Evolutionary conservation across 1,140 invertebrate genomes (phyloP).

Genomic region (Lithobius niger): DNA sequence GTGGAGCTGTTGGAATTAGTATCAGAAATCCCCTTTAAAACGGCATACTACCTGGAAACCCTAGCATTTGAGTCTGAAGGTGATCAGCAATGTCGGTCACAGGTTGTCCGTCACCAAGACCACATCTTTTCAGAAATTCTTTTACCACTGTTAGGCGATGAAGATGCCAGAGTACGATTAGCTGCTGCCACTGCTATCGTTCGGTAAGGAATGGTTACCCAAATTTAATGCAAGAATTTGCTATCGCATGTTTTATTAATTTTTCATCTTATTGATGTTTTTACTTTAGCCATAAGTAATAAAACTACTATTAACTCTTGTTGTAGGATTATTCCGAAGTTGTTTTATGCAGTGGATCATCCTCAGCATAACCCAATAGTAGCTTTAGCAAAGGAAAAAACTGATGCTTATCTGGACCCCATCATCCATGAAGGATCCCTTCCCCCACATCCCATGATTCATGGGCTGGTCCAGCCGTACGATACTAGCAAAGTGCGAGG

Average conservation of each 20-base stretch:
- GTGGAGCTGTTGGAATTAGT: conserved; percentile 37
- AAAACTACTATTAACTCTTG: conserved; percentile 11
- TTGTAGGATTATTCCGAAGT: conserved; percentile 28
- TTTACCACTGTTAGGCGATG: conserved; percentile 50
- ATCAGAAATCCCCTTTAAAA: conserved; percentile 30
- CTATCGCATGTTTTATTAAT: background rate
- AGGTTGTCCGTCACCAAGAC: conserved; percentile 37
- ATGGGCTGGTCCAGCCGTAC: conserved; percentile 26
- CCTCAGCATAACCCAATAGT: conserved; percentile 32
- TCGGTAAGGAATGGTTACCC: conserved; percentile 37
- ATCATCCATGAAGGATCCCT: conserved; percentile 26
- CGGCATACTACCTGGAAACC: conserved; percentile 29
- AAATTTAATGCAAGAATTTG: background rate
- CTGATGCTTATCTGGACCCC: conserved; percentile 24
- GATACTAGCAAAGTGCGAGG: conserved; percentile 34
- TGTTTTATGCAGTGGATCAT: conserved; percentile 31
- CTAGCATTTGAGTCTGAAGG: background rate
- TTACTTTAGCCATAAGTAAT: background rate
- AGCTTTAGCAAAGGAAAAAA: conserved; percentile 26
- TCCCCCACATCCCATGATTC: conserved; percentile 25
- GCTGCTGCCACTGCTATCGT: conserved; percentile 51
- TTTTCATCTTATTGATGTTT: background rate
- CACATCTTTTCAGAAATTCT: conserved; percentile 46
- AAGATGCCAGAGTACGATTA: conserved; percentile 59
- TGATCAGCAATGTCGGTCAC: background rate